These are phyloP conservation scores for Coturnix japonica DNA, from an alignment of 2,113 vertebrate species.

Conservation along the genomic window DNA sequence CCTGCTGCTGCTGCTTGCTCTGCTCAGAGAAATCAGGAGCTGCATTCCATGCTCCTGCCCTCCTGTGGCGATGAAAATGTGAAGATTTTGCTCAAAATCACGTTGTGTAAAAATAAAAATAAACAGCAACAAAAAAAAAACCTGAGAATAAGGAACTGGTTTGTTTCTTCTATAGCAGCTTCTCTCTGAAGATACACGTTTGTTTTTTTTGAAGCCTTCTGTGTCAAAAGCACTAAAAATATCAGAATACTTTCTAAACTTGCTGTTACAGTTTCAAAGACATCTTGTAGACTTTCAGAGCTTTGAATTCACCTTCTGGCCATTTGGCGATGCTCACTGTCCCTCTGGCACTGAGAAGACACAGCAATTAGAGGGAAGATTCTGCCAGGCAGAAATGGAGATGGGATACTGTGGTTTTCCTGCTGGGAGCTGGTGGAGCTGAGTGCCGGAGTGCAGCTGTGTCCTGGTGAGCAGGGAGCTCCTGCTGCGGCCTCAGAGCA, in stretches of 20 bases:
- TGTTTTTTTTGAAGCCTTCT: not conserved
- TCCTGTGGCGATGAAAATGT: constrained; percentile 36
- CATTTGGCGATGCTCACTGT: accelerated
- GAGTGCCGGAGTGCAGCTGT: accelerated
- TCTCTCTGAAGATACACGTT: not conserved
- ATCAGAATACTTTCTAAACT: not conserved
- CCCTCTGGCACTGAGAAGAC: not conserved
- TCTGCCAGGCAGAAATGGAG: not conserved
- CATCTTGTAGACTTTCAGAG: not conserved
- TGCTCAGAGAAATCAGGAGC: not conserved
- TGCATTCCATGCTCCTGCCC: constrained; percentile 52
- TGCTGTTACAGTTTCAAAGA: not conserved
- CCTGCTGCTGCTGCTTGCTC: constrained; percentile 47
- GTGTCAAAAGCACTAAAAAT: not conserved
- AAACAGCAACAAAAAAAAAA: not conserved
- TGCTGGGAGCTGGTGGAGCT: not conserved
- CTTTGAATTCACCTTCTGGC: not conserved
- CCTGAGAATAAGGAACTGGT: not conserved
- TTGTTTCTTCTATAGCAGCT: not conserved
- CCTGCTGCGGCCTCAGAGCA: not conserved
- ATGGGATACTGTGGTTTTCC: not conserved
- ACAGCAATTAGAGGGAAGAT: not conserved
- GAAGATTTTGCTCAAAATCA: not conserved
- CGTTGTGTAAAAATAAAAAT: constrained; percentile 31
- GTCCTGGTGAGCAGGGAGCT: not conserved